A percentile compares a stretch with the other conserved stretches of the same genome.
Evolutionary conservation across 2,888 invertebrate genomes (phyloP).

Genomic region (Oxyscelio sp.): DNA sequence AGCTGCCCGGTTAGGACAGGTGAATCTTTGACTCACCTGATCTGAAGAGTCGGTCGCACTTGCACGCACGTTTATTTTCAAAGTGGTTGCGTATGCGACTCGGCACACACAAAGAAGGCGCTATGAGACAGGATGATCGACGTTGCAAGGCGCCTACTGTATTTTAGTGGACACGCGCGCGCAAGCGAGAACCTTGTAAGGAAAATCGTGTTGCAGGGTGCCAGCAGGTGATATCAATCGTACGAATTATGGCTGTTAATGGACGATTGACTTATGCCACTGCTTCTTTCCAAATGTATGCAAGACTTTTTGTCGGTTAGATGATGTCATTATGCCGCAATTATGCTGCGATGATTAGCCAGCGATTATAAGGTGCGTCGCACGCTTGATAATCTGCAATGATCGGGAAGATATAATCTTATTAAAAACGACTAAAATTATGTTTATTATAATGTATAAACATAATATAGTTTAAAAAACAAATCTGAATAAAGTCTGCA

Average conservation of each 20-base stretch:
- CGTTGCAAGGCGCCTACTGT: conserved; percentile 70
- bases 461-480: too few species aligned
- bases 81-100: conserved; percentile 54
- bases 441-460: too few species aligned
- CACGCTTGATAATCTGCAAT: neutral
- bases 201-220: conserved; percentile 78
- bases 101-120: conserved; percentile 48
- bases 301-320: conserved; percentile 21
- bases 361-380: conserved; percentile 31
- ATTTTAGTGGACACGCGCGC: conserved; percentile 59
- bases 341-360: conserved; percentile 26
- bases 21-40: conserved; percentile 87
- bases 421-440: too few species aligned
- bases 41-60: conserved; percentile 78
- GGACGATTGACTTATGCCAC: conserved; percentile 79
- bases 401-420: too few species aligned
- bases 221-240: conserved; percentile 87
- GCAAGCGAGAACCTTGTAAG: conserved; percentile 64
- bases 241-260: conserved; percentile 82
- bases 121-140: conserved; percentile 72
- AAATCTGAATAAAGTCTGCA: too few species aligned
- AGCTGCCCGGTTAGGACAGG: conserved; percentile 86
- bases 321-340: conserved; percentile 42
- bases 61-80: conserved; percentile 80
- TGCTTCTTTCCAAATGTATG: conserved; percentile 39